These are phyloP conservation scores for Andrena haemorrhoa DNA, from an alignment of 2,888 invertebrate genomes.

Conservation along the genomic window DNA sequence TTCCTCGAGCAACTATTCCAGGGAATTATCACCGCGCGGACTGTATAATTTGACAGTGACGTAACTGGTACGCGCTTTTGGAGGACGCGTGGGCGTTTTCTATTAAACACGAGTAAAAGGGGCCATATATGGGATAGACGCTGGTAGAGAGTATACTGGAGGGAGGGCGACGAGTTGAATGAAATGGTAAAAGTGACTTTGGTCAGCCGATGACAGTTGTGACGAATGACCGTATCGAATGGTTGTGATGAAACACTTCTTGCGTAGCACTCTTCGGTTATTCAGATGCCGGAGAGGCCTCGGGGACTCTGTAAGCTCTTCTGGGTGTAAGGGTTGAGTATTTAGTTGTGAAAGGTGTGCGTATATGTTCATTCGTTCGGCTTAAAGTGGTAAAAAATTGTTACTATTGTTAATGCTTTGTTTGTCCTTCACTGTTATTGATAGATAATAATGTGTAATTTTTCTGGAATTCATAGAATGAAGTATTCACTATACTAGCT, in stretches of 20 bases:
- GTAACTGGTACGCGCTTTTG: constrained; percentile 40
- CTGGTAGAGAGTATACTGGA: not conserved
- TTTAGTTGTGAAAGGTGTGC: too few relatives aligned
- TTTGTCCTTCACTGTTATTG: too few relatives aligned
- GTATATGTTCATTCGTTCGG: too few relatives aligned
- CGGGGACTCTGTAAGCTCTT: not conserved
- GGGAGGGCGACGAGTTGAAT: too few relatives aligned
- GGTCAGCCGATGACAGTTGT: not conserved
- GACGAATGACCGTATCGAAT: not conserved
- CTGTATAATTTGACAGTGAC: constrained; percentile 70
- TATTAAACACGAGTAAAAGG: constrained; percentile 26
- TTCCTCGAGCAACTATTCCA: constrained; percentile 61
- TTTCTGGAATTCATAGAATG: too few relatives aligned
- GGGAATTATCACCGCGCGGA: constrained; percentile 23
- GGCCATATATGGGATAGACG: constrained; percentile 19
- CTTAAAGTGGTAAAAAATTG: too few relatives aligned
- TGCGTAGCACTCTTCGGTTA: not conserved
- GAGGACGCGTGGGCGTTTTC: constrained; percentile 53
- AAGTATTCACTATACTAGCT: too few relatives aligned
- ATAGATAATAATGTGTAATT: too few relatives aligned
- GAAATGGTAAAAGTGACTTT: not conserved
- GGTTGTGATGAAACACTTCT: not conserved
- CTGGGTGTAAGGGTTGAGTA: too few relatives aligned
- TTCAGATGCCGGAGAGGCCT: not conserved
- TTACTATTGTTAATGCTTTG: too few relatives aligned